A percentile compares a stretch with the other conserved stretches of the same genome.
These are phyloP conservation scores for Eubasilissa regina DNA, from an alignment of 1,140 invertebrate genomes.

Conservation along the genomic window DNA sequence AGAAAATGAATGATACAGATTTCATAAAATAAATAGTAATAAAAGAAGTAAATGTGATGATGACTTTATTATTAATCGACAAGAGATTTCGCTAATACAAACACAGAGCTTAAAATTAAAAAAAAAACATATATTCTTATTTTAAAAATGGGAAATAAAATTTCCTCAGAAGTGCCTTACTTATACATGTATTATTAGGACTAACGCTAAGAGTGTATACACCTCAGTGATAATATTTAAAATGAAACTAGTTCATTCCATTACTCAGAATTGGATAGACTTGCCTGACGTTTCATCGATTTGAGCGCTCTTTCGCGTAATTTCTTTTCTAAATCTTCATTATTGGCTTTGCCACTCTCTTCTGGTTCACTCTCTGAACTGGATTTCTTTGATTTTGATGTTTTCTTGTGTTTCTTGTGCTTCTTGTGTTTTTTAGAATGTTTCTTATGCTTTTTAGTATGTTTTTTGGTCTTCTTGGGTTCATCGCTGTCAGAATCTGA, in stretches of 20 bases:
- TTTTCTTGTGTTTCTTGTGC: conserved; percentile 77
- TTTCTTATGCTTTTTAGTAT: conserved; percentile 78
- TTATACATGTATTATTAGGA: neutral
- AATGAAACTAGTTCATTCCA: neutral
- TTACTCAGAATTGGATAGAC: conserved; percentile 69
- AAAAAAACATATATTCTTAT: neutral
- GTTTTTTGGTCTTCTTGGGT: conserved; percentile 70
- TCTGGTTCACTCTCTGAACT: conserved; percentile 79
- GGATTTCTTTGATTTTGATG: conserved; percentile 77
- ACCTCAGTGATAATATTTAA: too few relatives aligned
- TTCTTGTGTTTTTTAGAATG: conserved; percentile 82
- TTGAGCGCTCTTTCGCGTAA: conserved; percentile 88
- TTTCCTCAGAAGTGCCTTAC: too few relatives aligned
- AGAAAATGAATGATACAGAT: too few relatives aligned
- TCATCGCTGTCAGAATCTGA: conserved; percentile 71
- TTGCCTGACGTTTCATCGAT: conserved; percentile 75
- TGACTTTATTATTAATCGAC: conserved; percentile 30
- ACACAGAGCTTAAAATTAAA: conserved; percentile 28
- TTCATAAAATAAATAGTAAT: neutral
- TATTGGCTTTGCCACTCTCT: conserved; percentile 79
- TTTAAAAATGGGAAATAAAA: too few relatives aligned
- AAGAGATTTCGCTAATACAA: conserved; percentile 21
- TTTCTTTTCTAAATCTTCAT: conserved; percentile 89
- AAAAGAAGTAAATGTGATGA: neutral
- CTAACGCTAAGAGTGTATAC: too few relatives aligned